These are phyloP conservation scores for Tenthredo notha DNA, from an alignment of 2,888 invertebrate species.

Conservation along the genomic window DNA sequence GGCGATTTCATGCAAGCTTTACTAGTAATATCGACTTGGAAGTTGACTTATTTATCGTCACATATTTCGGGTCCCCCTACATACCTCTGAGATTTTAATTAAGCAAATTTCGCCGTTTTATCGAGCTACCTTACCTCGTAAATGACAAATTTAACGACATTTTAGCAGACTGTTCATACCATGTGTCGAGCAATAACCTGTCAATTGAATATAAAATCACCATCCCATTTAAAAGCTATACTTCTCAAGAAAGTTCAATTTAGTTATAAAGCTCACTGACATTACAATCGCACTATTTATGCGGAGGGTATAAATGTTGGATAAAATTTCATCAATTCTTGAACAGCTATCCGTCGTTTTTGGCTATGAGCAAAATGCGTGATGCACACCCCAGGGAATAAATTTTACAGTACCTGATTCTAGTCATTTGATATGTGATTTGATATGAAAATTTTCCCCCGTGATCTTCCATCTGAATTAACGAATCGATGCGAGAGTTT, in stretches of 20 bases:
- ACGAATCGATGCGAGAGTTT: not conserved
- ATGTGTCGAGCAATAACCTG: not conserved
- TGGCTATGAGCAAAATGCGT: not conserved
- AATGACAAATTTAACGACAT: conserved; percentile 26
- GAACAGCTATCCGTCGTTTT: not conserved
- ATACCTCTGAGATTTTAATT: conserved; percentile 27
- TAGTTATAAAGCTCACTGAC: not conserved
- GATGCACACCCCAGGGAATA: not conserved
- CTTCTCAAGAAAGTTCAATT: not conserved
- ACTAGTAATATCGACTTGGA: conserved; percentile 14
- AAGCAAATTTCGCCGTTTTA: conserved; percentile 26
- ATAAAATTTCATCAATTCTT: not conserved
- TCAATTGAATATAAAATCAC: conserved; percentile 13
- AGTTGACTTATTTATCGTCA: conserved; percentile 29
- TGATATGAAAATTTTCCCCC: not conserved
- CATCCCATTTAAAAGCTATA: not conserved
- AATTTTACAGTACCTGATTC: not conserved
- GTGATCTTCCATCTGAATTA: conserved; percentile 7
- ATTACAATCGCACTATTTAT: not conserved
- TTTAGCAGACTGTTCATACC: conserved; percentile 18
- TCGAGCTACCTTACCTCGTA: conserved; percentile 4
- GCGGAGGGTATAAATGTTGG: not conserved
- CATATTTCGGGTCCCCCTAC: not conserved
- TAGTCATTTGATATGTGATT: not conserved
- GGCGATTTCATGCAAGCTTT: conserved; percentile 6